These are phyloP conservation scores for Gephyroberyx darwinii DNA, from an alignment of 2,797 vertebrate genomes.

Conservation along the genomic window DNA sequence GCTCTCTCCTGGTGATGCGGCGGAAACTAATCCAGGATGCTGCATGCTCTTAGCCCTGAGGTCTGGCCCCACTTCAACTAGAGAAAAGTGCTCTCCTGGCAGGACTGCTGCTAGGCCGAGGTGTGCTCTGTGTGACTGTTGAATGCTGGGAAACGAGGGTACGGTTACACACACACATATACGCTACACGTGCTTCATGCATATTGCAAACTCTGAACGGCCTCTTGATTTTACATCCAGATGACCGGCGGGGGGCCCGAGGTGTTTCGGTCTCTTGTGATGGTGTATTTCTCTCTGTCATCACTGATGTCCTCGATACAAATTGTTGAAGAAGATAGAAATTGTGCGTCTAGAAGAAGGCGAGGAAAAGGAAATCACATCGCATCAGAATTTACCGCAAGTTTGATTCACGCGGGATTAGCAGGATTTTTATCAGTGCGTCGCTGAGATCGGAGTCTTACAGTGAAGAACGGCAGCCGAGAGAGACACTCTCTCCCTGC, in stretches of 20 bases:
- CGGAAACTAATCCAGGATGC: not conserved
- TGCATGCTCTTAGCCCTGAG: no score
- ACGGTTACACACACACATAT: conserved; percentile 52
- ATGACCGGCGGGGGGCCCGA: conserved; percentile 29
- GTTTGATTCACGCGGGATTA: no score
- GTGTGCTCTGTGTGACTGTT: conserved; percentile 49
- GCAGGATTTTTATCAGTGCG: no score
- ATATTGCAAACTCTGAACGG: conserved; percentile 66
- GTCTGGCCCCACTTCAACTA: not conserved
- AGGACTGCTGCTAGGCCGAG: not conserved
- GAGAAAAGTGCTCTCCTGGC: conserved; percentile 1
- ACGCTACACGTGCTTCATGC: conserved; percentile 55
- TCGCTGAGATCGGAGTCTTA: no score
- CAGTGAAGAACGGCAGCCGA: not conserved
- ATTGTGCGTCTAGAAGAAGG: no score
- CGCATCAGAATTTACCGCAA: no score
- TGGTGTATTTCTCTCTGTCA: conserved; percentile 36
- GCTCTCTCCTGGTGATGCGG: no score
- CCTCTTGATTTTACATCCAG: conserved; percentile 64
- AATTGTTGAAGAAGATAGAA: no score
- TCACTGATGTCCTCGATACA: no score
- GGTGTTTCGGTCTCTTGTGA: conserved; percentile 51
- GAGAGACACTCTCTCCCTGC: not conserved
- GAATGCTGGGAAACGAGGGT: conserved; percentile 55
- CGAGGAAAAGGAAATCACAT: no score